A percentile compares a stretch with the other conserved stretches of the same genome.
These are phyloP conservation scores for Ichneumoninae sp. DNA, from an alignment of 2,888 invertebrate genomes.

Conservation along the genomic window DNA sequence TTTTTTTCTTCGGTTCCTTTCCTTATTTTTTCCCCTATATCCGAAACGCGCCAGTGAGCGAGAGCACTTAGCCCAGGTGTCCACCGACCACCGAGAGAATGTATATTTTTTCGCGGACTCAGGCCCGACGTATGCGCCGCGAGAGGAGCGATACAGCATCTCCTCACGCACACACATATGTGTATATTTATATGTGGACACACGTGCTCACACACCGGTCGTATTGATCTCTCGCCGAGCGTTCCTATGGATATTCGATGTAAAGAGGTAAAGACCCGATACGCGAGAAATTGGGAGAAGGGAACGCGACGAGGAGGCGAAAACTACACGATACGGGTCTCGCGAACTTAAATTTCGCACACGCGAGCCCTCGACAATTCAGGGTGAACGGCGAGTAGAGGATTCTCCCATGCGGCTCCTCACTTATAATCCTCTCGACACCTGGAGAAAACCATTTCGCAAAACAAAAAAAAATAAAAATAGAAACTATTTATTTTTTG, in stretches of 20 bases:
- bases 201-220: neutral
- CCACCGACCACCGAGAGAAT: slow-evolving; percentile 64
- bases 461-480: neutral
- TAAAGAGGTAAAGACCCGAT: slow-evolving; percentile 54
- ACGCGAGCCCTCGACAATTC: slow-evolving; percentile 62
- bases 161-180: neutral
- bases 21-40: neutral
- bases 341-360: slow-evolving; percentile 64
- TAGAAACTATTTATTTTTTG: neutral
- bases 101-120: slow-evolving; percentile 50
- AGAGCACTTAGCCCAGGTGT: slow-evolving; percentile 76
- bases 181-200: neutral
- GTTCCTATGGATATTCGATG: slow-evolving; percentile 49
- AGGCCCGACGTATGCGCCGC: neutral
- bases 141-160: neutral
- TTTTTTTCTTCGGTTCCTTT: neutral
- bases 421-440: slow-evolving; percentile 15
- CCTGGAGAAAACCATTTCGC: neutral
- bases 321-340: slow-evolving; percentile 58
- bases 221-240: neutral
- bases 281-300: slow-evolving; percentile 26
- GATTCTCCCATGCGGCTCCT: slow-evolving; percentile 16
- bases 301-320: slow-evolving; percentile 42
- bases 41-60: slow-evolving; percentile 51
- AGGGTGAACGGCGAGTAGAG: neutral